A percentile compares a stretch with the other conserved stretches of the same genome.
phyloP scores from a whole-genome alignment of 2,113 vertebrate species.

The Daubentonia madagascariensis region DNA sequence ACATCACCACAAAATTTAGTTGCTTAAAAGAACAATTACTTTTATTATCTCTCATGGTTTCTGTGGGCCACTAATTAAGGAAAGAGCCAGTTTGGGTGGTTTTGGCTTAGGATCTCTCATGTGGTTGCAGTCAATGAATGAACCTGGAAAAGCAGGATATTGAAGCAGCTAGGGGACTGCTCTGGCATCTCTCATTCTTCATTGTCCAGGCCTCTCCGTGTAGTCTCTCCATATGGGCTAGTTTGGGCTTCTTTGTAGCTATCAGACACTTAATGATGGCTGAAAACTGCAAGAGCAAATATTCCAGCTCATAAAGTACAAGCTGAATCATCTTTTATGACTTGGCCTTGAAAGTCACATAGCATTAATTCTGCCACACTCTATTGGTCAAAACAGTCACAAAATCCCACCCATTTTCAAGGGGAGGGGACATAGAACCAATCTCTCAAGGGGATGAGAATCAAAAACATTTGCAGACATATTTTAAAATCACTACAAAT shows the following conservation, averaged over 20 bases:
- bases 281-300: not conserved
- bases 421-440: not conserved
- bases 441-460: not conserved
- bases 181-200: not conserved
- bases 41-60: conserved; percentile 18
- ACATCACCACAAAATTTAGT: not conserved
- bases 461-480: not conserved
- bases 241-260: not conserved
- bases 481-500: not conserved
- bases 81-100: not conserved
- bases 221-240: not conserved
- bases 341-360: not conserved
- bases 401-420: not conserved
- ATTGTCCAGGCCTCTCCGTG: not conserved
- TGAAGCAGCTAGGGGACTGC: not conserved
- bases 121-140: not conserved
- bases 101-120: not conserved
- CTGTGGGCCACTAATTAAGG: not conserved
- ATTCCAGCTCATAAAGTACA: not conserved
- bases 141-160: not conserved
- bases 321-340: not conserved
- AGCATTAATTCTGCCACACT: not conserved
- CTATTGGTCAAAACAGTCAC: not conserved
- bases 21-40: conserved; percentile 6
- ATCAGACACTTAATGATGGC: not conserved